Base-by-base conservation (phyloP, 2,113 vertebrate genomes). In the Cricetomys ansorgei region DNA sequence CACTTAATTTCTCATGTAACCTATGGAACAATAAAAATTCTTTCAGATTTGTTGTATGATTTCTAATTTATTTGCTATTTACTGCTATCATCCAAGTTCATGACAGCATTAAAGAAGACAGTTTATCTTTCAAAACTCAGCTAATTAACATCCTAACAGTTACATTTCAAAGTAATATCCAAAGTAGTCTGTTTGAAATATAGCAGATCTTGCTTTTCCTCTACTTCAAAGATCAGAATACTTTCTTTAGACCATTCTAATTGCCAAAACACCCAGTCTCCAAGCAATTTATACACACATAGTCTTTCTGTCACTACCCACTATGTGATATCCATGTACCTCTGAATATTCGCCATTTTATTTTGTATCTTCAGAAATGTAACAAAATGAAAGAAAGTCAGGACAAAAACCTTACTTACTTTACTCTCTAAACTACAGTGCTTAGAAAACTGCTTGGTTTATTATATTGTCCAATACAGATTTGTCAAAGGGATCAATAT, bases 51-150 rank as follows among this genome's bases (percentile, higher is more conserved):
- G 53, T 4, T 0, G 70, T 65, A 37, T 73, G 53, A 91, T 94
- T 77, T 72, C 31, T 79, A 2, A n/a, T n/a, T n/a, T n/a, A n/a
- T n/a, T n/a, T 21, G 16, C 21, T 57, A 13, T 1, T 75, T 53
- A 45, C 16, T 73, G 21, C 34, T 21, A 37, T 10, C 9, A 45
- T 27, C 7, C 19, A 27, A 19, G 5, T 70, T 15, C 29, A 59
- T 59, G 3, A 65, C 2, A 50, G 0, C 13, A 83, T 64, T n/a
- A n/a, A n/a, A n/a, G n/a, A n/a, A n/a, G n/a, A 2, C 1, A 27
- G 23, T 5, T 45, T 67, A 84, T 95, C 76, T 75, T 48, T 7
- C 2, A 95, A 34, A 34, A 72, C 3, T 12, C 29, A 37, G 6
- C 31, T 72, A 43, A 67, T 4, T 62, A 45, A 69, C 37, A 77